Percentiles rank a stretch among this genome's conserved stretches.
Evolutionary conservation across 1,140 invertebrate species (phyloP).

Genomic region (Aphaenogaster ashmeadi): DNA sequence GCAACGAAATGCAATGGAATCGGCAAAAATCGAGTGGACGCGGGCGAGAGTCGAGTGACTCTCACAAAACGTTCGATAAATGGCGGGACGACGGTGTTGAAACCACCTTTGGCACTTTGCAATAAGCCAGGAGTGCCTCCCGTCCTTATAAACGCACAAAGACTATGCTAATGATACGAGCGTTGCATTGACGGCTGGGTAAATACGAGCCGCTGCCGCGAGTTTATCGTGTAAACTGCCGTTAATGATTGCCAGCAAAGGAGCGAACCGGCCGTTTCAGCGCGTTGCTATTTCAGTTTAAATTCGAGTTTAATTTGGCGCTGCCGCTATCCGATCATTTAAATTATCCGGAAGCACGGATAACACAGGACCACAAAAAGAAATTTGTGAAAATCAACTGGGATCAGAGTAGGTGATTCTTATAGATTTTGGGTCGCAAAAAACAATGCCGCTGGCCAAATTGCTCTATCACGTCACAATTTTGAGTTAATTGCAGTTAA

Average conservation of each 20-base stretch:
- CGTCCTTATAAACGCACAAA: constrained; percentile 58
- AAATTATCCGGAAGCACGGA: constrained; percentile 34
- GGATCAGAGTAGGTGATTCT: too few relatives aligned
- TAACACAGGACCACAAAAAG: background rate
- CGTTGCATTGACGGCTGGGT: constrained; percentile 70
- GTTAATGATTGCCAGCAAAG: constrained; percentile 63
- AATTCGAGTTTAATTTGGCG: constrained; percentile 46
- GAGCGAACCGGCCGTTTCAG: constrained; percentile 25
- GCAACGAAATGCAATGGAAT: background rate
- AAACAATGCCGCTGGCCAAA: too few relatives aligned
- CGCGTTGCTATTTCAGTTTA: constrained; percentile 40
- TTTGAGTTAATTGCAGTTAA: too few relatives aligned
- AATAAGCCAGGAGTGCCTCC: constrained; percentile 65
- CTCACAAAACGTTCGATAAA: constrained; percentile 58
- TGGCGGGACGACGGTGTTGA: constrained; percentile 66
- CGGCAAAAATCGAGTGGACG: constrained; percentile 34
- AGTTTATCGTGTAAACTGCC: constrained; percentile 68
- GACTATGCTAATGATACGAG: constrained; percentile 75
- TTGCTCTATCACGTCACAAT: too few relatives aligned
- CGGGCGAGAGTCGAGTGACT: constrained; percentile 42
- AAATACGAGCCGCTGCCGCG: constrained; percentile 59
- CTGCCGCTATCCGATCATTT: constrained; percentile 14
- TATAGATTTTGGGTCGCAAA: too few relatives aligned
- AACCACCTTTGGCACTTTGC: constrained; percentile 67
- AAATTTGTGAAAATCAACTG: too few relatives aligned